Base-by-base conservation (phyloP, 2,888 invertebrate species). In the Campoplex capitator region DNA sequence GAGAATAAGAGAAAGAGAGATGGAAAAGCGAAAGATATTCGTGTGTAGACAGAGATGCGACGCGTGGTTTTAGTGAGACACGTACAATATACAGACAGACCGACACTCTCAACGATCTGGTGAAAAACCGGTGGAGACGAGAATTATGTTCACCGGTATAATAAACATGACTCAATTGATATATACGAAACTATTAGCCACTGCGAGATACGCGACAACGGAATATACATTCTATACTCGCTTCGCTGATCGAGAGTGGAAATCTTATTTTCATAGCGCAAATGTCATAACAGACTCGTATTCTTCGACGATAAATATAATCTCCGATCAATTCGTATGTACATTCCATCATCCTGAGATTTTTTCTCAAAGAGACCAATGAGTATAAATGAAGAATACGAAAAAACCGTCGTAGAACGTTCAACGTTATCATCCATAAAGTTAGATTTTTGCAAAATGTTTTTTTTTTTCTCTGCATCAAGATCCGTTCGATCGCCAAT, bases 1-100 rank as follows among this genome's bases (percentile, higher is more conserved):
- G 56, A 79, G 70, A 68, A 48, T 48, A 77, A 51, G 48, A 68
- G 85, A 85, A 71, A 86, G 88, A 88, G 88, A 84, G 88, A 88
- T 85, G 85, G 85, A 80, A 84, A 86, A 85, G n/a, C 82, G 83
- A 85, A n/a, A n/a, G n/a, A 68, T 38, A 38, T 42, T 68, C 42
- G 68, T 42, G 42, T n/a, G 38, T 38, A 51, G 18, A 51, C 48
- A 1, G 58, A 62, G 58, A 62, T 32, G 28, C 51, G 71, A 18
- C 9, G 88, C 82, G 84, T 67, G 73, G 77, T 62, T 68, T 32
- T 28, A 65, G 76, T 67, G 54, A 58, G 76, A 86, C 42, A 56
- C 58, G 79, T 45, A 65, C 38, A 38, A 0, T 42, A 35, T n/a
- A 48, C 58, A 42, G 23, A 65, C 51, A 51, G 45, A 67, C 76